Base-by-base conservation (phyloP, 2,797 vertebrate genomes). In the Crenuchus spilurus region DNA sequence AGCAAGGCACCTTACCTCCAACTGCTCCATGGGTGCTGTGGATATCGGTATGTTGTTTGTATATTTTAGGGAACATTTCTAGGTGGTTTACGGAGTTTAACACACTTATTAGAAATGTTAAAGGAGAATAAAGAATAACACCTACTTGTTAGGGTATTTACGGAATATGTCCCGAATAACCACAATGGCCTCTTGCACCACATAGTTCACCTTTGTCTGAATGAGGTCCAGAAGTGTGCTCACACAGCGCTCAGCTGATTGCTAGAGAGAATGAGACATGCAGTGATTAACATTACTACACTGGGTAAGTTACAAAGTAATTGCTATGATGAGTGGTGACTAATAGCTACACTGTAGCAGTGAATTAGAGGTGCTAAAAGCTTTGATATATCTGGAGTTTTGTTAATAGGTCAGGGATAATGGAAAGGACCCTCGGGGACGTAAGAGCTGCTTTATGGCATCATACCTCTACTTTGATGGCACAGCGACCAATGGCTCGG, bases 81-180 rank as follows among this genome's bases (percentile, higher is more conserved):
- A 10, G 35, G 4, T 37, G 10, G 35, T 37, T 37, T 37, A 4
- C 4, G 35, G 35, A 10, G 35, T 37, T 4, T 4, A 37, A 37
- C 4, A 4, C 10, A 4, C 35, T 4, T 37, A 37, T 4, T 37
- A 10, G 35, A 10, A 4, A 37, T 37, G 20, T n/a, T n/a, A n/a
- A n/a, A n/a, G n/a, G n/a, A n/a, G n/a, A n/a, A n/a, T n/a, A n/a
- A n/a, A n/a, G 9, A 20, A 51, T 51, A 20, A 51, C 70, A 92
- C 96, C 0, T 90, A 99, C 97, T 99, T 99, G 92, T 98, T 99
- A 58, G 97, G 97, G 89, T 99, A 99, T 83, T 99, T 99, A 88
- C 97, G 95, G 87, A 99, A 99, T 85, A 99, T 99, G 89, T 99
- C 97, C 84, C 93, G 99, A 87, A 99, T 99, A 75, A 99, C 97